phyloP scores from a whole-genome alignment of 1,140 invertebrate species.

The Trichomalopsis sarcophagae region DNA sequence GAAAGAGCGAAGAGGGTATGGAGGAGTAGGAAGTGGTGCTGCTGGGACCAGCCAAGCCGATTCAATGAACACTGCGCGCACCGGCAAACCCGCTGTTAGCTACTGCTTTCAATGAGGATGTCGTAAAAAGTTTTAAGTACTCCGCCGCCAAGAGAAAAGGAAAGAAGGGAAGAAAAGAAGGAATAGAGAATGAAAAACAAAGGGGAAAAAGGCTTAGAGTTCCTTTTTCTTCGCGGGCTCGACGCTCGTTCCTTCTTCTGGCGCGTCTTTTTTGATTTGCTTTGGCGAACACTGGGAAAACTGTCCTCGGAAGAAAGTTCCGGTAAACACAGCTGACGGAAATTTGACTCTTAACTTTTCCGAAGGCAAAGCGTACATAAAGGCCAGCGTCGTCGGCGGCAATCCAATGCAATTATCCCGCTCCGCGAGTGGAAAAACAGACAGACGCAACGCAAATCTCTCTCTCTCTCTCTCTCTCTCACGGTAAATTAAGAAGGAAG shows the following conservation, averaged over 20 bases:
- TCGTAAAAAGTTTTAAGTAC: constrained; percentile 67
- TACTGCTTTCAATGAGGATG: constrained; percentile 64
- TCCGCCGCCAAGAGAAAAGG: constrained; percentile 50
- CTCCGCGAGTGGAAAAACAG: constrained; percentile 13
- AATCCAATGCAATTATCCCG: constrained; percentile 43
- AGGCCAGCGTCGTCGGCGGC: not conserved
- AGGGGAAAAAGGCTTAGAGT: constrained; percentile 27
- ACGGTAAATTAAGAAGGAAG: constrained; percentile 51
- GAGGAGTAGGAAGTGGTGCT: constrained; percentile 15
- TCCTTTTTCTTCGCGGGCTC: constrained; percentile 17
- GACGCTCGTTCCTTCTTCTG: not conserved
- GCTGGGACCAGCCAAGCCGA: constrained; percentile 47
- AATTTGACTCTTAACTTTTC: constrained; percentile 47
- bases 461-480: constrained; percentile 32
- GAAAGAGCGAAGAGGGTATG: not conserved
- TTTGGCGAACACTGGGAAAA: constrained; percentile 26
- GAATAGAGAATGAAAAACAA: constrained; percentile 47
- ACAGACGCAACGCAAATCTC: constrained; percentile 26
- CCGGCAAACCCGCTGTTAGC: constrained; percentile 50
- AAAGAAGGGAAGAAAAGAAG: constrained; percentile 48
- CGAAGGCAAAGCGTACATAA: constrained; percentile 25
- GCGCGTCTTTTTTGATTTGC: constrained; percentile 10
- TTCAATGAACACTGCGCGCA: constrained; percentile 61
- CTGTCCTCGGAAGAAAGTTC: constrained; percentile 41
- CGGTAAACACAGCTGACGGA: constrained; percentile 38